These are phyloP conservation scores for Perdita meconis DNA, from an alignment of 2,888 invertebrate genomes.

Conservation along the genomic window DNA sequence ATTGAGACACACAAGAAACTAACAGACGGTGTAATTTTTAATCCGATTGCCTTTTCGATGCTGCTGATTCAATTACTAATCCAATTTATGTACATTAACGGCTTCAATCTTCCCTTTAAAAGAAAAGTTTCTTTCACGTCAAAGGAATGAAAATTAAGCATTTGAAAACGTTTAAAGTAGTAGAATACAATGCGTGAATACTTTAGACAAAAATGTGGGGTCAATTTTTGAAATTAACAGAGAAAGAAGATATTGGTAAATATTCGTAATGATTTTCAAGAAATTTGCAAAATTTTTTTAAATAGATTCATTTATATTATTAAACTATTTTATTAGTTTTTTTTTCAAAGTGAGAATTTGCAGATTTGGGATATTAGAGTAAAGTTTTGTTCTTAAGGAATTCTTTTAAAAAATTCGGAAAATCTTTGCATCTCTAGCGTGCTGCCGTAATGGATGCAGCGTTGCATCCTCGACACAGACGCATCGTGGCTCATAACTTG, in stretches of 20 bases:
- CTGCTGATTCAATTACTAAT: constrained; percentile 43
- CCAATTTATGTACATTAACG: constrained; percentile 14
- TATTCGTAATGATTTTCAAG: too few relatives aligned
- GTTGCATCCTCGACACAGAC: constrained; percentile 2
- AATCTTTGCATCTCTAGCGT: neutral
- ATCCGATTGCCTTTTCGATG: constrained; percentile 43
- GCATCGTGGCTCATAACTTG: constrained; percentile 21
- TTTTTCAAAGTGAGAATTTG: too few relatives aligned
- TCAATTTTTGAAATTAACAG: too few relatives aligned
- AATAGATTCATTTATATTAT: too few relatives aligned
- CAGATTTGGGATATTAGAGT: too few relatives aligned
- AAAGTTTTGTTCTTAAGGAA: too few relatives aligned
- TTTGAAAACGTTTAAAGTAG: neutral
- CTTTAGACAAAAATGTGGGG: too few relatives aligned
- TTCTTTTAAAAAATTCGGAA: neutral
- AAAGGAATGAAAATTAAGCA: neutral
- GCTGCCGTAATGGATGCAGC: neutral
- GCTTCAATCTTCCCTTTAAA: neutral
- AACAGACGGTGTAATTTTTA: constrained; percentile 11
- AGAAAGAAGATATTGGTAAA: too few relatives aligned
- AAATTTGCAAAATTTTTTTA: too few relatives aligned
- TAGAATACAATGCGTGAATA: too few relatives aligned
- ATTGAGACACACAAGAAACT: constrained; percentile 5
- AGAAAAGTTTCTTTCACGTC: constrained; percentile 1
- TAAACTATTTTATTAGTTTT: too few relatives aligned